Percentiles rank a stretch among this genome's conserved stretches.
Conservation (phyloP, 2,113 vertebrate genomes). For the Zonotrichia leucophrys region DNA sequence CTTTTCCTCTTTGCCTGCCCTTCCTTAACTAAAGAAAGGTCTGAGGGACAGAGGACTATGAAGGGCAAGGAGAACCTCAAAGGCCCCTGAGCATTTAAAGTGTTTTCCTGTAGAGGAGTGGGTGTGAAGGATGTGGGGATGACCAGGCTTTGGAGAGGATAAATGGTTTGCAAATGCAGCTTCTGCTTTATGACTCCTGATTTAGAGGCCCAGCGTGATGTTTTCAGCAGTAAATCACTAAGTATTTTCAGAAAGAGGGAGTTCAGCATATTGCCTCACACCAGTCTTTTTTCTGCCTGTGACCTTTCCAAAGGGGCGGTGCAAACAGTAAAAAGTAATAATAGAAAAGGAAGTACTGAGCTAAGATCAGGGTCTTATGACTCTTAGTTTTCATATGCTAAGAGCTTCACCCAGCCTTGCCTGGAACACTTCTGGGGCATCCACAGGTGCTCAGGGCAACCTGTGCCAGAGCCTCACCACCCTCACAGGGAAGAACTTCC, state of each 20-base stretch:
- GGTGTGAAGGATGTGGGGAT: neutral
- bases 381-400: neutral
- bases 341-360: neutral
- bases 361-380: neutral
- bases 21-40: neutral
- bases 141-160: neutral
- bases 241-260: neutral
- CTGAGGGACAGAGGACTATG: rapidly evolving
- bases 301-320: neutral
- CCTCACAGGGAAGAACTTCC: neutral
- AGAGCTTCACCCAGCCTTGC: neutral
- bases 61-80: neutral
- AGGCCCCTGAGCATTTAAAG: neutral
- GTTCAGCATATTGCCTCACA: neutral
- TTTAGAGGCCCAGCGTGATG: neutral
- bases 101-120: neutral
- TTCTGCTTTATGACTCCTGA: neutral
- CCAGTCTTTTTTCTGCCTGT: neutral
- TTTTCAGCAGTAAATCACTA: neutral
- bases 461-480: neutral
- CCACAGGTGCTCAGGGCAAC: neutral
- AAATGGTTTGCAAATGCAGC: neutral
- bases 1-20: neutral
- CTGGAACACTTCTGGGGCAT: neutral
- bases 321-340: neutral